Conservation (phyloP, 2,797 vertebrate genomes). For the Lagorchestes hirsutus region DNA sequence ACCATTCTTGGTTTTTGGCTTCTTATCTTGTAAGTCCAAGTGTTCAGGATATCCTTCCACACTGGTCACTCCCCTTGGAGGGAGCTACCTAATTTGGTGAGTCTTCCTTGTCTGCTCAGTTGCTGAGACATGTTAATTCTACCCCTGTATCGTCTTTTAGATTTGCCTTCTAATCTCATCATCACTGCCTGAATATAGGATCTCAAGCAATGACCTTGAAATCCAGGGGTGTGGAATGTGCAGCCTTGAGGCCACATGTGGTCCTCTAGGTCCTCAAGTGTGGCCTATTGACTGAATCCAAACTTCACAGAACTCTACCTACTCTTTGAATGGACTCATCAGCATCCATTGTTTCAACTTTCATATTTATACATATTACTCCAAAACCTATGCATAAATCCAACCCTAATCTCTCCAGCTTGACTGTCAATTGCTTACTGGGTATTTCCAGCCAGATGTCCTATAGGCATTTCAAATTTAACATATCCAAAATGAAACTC, state of each 20-base stretch:
- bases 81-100: not conserved
- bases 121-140: not conserved
- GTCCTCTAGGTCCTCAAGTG: no score
- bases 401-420: not conserved
- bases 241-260: no score
- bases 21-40: not conserved
- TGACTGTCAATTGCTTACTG: not conserved
- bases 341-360: not conserved
- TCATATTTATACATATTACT: not conserved
- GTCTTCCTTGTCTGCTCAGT: not conserved
- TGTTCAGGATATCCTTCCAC: not conserved
- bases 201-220: not conserved
- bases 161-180: not conserved
- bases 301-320: not conserved
- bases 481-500: not conserved
- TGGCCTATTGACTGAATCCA: no score
- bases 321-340: not conserved
- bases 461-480: not conserved
- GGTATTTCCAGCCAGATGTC: not conserved
- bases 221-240: not conserved
- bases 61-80: not conserved
- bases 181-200: not conserved
- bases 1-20: accelerated
- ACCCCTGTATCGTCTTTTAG: not conserved
- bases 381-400: not conserved